Conservation (phyloP, 2,113 vertebrate species). For the Pelvicachromis taeniatus region DNA sequence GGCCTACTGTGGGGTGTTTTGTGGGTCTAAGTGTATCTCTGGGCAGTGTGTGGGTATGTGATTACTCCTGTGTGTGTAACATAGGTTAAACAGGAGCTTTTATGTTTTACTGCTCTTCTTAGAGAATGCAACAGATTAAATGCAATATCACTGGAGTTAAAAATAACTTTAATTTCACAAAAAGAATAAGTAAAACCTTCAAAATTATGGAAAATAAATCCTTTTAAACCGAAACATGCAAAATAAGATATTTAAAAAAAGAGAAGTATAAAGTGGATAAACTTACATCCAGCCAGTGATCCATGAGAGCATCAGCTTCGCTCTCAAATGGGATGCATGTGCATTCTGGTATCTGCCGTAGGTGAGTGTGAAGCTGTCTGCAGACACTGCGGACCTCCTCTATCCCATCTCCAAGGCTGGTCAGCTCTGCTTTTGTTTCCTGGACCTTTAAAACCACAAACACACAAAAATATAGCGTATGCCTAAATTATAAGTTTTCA, state of each 20-base stretch:
- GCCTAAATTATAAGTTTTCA: neutral
- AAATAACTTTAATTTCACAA: neutral
- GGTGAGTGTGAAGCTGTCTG: slow-evolving; percentile 83
- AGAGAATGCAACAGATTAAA: neutral
- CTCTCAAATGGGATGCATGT: slow-evolving; percentile 77
- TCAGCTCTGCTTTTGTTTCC: slow-evolving; percentile 80
- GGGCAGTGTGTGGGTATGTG: too few species aligned
- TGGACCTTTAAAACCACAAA: slow-evolving; percentile 72
- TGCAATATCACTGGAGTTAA: neutral
- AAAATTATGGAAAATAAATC: neutral
- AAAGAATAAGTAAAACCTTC: neutral
- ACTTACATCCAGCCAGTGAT: slow-evolving; percentile 92
- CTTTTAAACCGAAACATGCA: neutral
- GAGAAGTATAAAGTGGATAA: neutral
- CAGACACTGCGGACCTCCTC: slow-evolving; percentile 84
- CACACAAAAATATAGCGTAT: neutral
- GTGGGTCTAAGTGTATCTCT: too few species aligned
- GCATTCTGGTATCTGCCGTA: slow-evolving; percentile 81
- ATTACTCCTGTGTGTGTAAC: neutral
- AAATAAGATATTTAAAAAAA: neutral
- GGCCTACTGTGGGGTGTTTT: too few species aligned
- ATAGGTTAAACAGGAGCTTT: neutral
- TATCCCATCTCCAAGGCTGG: slow-evolving; percentile 71
- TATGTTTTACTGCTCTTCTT: neutral
- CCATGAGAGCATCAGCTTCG: slow-evolving; percentile 85